Percentiles rank a stretch among this genome's conserved stretches.
Conservation (phyloP, 2,113 vertebrate species). For the Brachionichthys hirsutus region DNA sequence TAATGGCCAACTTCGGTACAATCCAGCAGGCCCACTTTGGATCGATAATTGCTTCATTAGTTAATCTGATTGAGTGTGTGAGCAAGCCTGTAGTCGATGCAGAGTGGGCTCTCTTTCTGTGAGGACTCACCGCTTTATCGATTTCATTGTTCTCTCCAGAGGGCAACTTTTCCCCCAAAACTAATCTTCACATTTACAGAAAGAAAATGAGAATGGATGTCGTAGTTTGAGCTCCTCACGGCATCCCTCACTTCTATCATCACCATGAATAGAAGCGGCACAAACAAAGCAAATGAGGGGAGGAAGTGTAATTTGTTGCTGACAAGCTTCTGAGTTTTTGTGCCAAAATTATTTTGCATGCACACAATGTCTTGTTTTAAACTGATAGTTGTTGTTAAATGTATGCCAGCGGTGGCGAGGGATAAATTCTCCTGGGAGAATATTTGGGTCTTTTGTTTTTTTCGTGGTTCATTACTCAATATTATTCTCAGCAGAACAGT, state of each 20-base stretch:
- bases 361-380: too few relatives aligned
- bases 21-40: conserved; percentile 52
- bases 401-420: too few relatives aligned
- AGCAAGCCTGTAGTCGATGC: conserved; percentile 62
- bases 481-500: too few relatives aligned
- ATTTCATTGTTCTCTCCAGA: conserved; percentile 64
- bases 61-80: conserved; percentile 74
- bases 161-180: conserved; percentile 59
- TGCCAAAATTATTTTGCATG: background rate
- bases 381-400: too few relatives aligned
- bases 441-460: too few relatives aligned
- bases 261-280: conserved; percentile 36
- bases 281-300: too few relatives aligned
- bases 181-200: conserved; percentile 64
- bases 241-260: conserved; percentile 42
- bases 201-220: conserved; percentile 55
- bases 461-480: too few relatives aligned
- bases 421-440: too few relatives aligned
- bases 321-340: too few relatives aligned
- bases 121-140: conserved; percentile 62
- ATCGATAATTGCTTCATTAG: conserved; percentile 80
- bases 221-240: conserved; percentile 47
- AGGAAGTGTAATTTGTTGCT: too few relatives aligned
- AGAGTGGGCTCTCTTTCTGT: conserved; percentile 66
- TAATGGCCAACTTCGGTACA: conserved; percentile 66